Evolutionary conservation across 1,140 invertebrate species (phyloP), one percentile per base, ranked within the genome.

Genomic region (Camponotus pennsylvanicus): DNA sequence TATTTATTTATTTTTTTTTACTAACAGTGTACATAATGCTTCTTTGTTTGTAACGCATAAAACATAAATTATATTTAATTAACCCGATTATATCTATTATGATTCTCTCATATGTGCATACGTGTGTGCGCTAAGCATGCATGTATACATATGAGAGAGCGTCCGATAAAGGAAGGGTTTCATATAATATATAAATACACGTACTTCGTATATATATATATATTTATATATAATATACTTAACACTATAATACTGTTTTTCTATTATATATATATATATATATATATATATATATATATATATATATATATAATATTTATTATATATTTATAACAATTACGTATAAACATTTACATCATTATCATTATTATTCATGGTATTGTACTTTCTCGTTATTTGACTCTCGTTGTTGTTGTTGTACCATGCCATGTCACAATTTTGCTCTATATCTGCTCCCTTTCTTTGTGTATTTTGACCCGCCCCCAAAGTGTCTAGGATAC

Each of bases 21-120:
- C 94, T 95, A 95, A 95, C 93, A 94, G 93, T 95, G 94, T 95
- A 95, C 93, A 95, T 95, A 95, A 94, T 93, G 94, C 94, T 95
- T 95, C 91, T 95, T 95, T 95, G 94, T 95, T 95, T 93, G 94
- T 95, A 95, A 95, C 93, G 94, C 94, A 95, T 95, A 92, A 94
- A 93, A 94, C 94, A 92, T 94, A 92, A 93, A 92, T 92, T 94
- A 52, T 52, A 93, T 93, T 94, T 92, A 87, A 93, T 93, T 93
- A 93, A 93, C 92, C 91, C 86, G 91, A 93, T 91, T 93, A 87
- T 90, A 91, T 87, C 69, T 86, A 91, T 83, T 83, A 90, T 61
- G 61, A 49, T 37, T 67, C 90, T 86, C 85, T 88, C 85, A 87
- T 80, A 87, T 92, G 85, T 67, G 66, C 90, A 86, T 85, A 88